A percentile compares a stretch with the other conserved stretches of the same genome.
Evolutionary conservation across 2,888 invertebrate species (phyloP).

Genomic region (Thymelicus acteon): DNA sequence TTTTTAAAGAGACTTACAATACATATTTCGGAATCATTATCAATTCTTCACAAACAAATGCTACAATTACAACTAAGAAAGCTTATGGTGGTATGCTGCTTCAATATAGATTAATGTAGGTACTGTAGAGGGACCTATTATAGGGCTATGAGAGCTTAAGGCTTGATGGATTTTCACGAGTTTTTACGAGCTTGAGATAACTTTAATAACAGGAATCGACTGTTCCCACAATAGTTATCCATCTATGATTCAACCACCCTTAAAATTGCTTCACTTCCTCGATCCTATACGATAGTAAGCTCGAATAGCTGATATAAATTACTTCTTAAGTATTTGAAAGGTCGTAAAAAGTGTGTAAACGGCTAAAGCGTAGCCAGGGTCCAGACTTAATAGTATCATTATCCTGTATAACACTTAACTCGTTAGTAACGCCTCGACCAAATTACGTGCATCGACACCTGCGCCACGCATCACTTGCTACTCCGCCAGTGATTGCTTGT

Average conservation of each 20-base stretch:
- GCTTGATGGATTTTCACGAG: too few relatives aligned
- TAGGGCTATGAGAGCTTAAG: too few relatives aligned
- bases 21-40: too few relatives aligned
- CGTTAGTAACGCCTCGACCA: slow-evolving; percentile 40
- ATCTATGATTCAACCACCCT: not conserved
- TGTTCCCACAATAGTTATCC: not conserved
- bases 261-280: not conserved
- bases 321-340: not conserved
- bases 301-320: not conserved
- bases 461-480: slow-evolving; percentile 31
- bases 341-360: not conserved
- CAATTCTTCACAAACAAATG: too few relatives aligned
- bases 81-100: too few relatives aligned
- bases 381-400: slow-evolving; percentile 10
- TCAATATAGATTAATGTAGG: too few relatives aligned
- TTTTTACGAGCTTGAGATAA: not conserved
- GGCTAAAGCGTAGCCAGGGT: not conserved
- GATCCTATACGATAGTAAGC: not conserved
- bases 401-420: slow-evolving; percentile 12
- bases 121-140: too few relatives aligned
- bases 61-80: too few relatives aligned
- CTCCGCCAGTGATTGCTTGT: slow-evolving; percentile 41
- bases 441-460: slow-evolving; percentile 27
- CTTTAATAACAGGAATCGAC: not conserved
- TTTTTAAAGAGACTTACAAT: too few relatives aligned